Evolutionary conservation across 2,888 invertebrate genomes (phyloP), one percentile per base, ranked within the genome.

Genomic region (Agrypnus murinus): DNA sequence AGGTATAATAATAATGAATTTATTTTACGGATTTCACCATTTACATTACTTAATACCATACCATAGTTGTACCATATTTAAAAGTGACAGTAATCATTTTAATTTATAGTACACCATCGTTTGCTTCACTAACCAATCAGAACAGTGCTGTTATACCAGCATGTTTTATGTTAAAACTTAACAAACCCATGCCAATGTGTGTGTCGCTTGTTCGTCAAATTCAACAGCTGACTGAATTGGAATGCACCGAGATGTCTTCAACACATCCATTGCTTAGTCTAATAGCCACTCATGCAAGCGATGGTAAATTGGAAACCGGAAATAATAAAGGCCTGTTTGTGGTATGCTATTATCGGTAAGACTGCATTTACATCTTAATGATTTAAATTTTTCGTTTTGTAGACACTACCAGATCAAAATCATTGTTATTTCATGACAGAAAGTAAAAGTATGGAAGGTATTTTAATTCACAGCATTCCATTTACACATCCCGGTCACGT

Each of bases 401-500:
- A 95, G 95, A 93, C 92, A 67, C 87, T 98, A 53, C 96, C 97
- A 0, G 97, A 97, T 83, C 97, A 98, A 84, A 93, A 92, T 68
- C 98, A 98, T 83, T 96, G 96, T 82, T 98, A 97, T 85, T 96
- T 95, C 85, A 90, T 98, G 87, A 96, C 96, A 25, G 95, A 95
- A 83, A 92, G 92, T 73, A 90, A 90, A 73, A 90, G 89, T 31
- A 86, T 95, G 85, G 91, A 92, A 74, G 96, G 95, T 5, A 90
- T 93, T 75, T 85, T 93, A 78, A 92, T 96, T 58, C 87, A 90
- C 58, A 93, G 92, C 72, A 92, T 98, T 67, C 96, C 97, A 0
- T 98, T 98, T 87, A 96, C 95, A 0, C 97, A 97, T 86, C 97
- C 98, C 1, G 92, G 94, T 6, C 96, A 97, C 84, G 96, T 97